Base-by-base conservation (phyloP, 2,113 vertebrate species). In the Collichthys lucidus region DNA sequence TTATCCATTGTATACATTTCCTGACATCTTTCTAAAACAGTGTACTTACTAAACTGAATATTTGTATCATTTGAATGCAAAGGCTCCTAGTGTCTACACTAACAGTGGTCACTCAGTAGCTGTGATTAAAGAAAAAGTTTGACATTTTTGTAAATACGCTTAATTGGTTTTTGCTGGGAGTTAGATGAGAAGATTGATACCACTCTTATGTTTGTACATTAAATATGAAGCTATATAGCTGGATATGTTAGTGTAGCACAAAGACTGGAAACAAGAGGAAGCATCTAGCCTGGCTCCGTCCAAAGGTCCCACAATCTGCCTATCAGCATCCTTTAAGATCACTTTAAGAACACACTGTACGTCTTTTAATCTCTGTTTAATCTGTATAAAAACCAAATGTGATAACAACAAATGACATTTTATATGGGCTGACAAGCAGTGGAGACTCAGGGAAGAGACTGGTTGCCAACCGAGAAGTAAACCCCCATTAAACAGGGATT, bases 121-220 rank as follows among this genome's bases (percentile, higher is more conserved):
- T 4, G 20, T 29, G 61, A 65, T 40, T 29, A 52, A 50, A 50
- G 44, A 17, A 24, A 49, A 66, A 50, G 69, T 65, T 59, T 42
- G 53, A 66, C 61, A 59, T 52, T 65, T 74, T 50, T 44, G 61
- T 65, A 73, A 65, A 73, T 73, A 71, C 2, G 12, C 26, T 7
- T 22, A 69, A 42, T 55, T 24, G n/a, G 10, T 52, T 53, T 62
- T 52, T 62, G 55, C 55, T 1, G 11, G 12, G 76, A 16, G 71
- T 81, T 69, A 55, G 49, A 64, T 47, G 47, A 62, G 20, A 75
- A 49, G 24, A 74, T 26, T 31, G 26, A 70, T 50, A 50, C n/a
- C 1, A 50, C 19, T 49, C 57, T 60, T 20, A 26, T 75, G 64
- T 56, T 16, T 19, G 8, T 64, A 29, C 2, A 1, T 15, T 64